Base-by-base conservation (phyloP, 2,888 invertebrate species). In the Deilephila porcellus region DNA sequence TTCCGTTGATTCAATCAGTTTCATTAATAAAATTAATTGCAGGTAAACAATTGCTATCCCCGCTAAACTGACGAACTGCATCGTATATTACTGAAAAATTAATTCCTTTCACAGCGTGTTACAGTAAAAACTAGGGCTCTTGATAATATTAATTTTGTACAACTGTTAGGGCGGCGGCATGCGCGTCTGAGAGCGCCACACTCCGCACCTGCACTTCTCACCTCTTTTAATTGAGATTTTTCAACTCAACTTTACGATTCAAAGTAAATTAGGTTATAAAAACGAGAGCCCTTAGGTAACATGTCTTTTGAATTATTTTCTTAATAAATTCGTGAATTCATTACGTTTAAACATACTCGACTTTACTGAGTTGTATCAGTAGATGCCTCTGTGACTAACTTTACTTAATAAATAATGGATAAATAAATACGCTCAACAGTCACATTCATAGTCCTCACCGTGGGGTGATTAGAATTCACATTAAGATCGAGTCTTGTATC, bases 171-270 rank as follows among this genome's bases (percentile, higher is more conserved):
- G 17, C 45, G 67, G 17, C 52, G 25, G 20, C 67, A 67, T 17
- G 45, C 67, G 25, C 37, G 67, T 52, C 67, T 67, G 45, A 45
- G 45, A 63, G n/a, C 52, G 25, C 25, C 45, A 52, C 67, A 25
- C 64, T 14, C 63, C 14, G 17, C 14, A 45, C 45, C 25, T 17
- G 52, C 67, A 67, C 45, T 67, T 52, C 67, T 25, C 67, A 67
- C 67, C 67, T 25, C 25, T 67, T 67, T 67, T 67, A 67, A 67
- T 67, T 67, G 67, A 67, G 67, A 67, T 52, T 67, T 56, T 67
- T 67, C 67, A 67, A 67, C 67, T 67, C 17, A 67, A 52, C 34
- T 19, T 63, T 34, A 52, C 67, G 20, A 45, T 67, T 45, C 52
- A 67, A 52, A 67, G 67, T 67, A 52, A 67, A 67, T 67, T 67